phyloP scores from a whole-genome alignment of 2,113 vertebrate species.

The Mystacornis crossleyi region DNA sequence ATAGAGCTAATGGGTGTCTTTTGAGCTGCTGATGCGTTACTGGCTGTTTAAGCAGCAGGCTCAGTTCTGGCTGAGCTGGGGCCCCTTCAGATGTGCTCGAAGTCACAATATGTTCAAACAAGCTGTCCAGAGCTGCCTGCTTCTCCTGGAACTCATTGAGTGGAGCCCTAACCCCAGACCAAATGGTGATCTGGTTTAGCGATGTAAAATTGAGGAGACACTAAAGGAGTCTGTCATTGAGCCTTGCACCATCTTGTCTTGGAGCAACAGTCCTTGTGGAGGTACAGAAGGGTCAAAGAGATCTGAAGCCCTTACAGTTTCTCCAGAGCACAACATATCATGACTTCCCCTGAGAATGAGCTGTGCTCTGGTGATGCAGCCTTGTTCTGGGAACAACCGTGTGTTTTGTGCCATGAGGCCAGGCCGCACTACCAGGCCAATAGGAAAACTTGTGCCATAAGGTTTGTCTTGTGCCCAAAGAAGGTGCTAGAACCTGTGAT shows the following conservation, averaged over 20 bases:
- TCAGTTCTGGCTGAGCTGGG: not conserved
- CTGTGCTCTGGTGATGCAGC: fast-evolving
- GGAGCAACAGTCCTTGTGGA: not conserved
- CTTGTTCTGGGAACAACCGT: not conserved
- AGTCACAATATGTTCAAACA: not conserved
- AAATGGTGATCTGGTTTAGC: not conserved
- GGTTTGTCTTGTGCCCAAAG: not conserved
- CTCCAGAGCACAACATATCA: not conserved
- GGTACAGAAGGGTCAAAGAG: not conserved
- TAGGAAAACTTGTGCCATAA: not conserved
- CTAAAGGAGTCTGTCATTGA: not conserved
- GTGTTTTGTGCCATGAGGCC: not conserved
- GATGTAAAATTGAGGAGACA: not conserved
- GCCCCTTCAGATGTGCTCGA: not conserved
- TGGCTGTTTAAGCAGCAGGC: not conserved
- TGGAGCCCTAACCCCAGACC: not conserved
- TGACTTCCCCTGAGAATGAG: not conserved
- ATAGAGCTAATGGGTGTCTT: not conserved
- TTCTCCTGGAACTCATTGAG: not conserved
- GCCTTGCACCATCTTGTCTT: not conserved
- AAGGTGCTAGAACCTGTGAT: not conserved
- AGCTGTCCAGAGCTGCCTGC: not conserved
- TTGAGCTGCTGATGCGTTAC: not conserved
- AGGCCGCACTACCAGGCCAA: fast-evolving
- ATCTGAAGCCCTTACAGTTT: not conserved